Evolutionary conservation across 1,140 invertebrate genomes (phyloP), one percentile per base, ranked within the genome.

Genomic region (Lordiphosa mommai): DNA sequence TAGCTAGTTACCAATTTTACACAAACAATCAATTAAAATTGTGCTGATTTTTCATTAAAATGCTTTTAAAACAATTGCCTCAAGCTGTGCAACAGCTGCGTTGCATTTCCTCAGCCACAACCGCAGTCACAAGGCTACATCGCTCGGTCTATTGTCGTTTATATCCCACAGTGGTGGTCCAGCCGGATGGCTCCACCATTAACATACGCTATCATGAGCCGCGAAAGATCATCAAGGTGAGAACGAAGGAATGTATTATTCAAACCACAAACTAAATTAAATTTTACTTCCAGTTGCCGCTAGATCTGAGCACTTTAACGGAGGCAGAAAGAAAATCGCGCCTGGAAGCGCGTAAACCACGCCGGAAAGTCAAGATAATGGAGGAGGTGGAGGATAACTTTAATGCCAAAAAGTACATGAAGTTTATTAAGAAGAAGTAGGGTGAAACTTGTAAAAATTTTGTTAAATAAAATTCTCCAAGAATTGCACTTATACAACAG

Each of bases 171-270:
- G 86, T 92, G 36, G 73, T 98, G 0, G 93, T 97, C 14, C 89
- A 93, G 20, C 90, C 95, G 1, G 94, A 98, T 92, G 97, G 97
- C 41, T 95, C 96, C 40, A 95, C 93, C 38, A 93, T 95, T 56
- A 94, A 91, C 30, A 93, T 96, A 17, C 90, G 93, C 66, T 96
- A 98, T 87, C 91, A 93, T 59, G 95, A 96, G 89, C 96, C 96
- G 4, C 90, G 95, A 53, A 92, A 92, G 90, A 95, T 98, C 58
- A 95, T 98, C 16, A 94, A 92, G 90, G 95, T 96, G 90, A 73
- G 59, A 32, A 20, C 13, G 5, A 14, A 34, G 27, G 1, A 4
- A 0, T 6, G 5, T 27, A 10, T 8, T 0, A 3, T 5, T 23
- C 3, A 34, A 38, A 58, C 57, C n/a, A 0, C 0, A 5, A 37